Percentiles rank a stretch among this genome's conserved stretches.
These are phyloP conservation scores for Scarus forsteni DNA, from an alignment of 2,797 vertebrate species.

Conservation along the genomic window DNA sequence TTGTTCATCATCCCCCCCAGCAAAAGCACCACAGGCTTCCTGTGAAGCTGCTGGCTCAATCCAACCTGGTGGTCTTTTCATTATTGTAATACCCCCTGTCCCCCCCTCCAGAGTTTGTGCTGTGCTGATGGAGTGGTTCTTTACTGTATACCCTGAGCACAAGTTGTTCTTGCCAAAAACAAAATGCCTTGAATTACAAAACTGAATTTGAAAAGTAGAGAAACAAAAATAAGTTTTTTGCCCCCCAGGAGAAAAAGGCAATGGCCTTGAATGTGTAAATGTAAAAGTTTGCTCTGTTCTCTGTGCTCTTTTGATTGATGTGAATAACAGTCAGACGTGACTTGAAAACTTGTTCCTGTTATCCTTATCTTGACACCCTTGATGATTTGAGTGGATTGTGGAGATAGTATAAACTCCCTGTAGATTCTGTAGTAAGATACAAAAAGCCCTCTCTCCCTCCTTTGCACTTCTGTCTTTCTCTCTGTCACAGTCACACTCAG, in stretches of 20 bases:
- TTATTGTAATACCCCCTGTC: constrained; percentile 51
- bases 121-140: constrained; percentile 59
- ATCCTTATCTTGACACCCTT: constrained; percentile 46
- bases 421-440: constrained; percentile 25
- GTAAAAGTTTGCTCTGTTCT: background rate
- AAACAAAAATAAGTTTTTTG: constrained; percentile 23
- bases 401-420: constrained; percentile 46
- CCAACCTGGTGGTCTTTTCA: constrained; percentile 72
- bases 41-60: constrained; percentile 66
- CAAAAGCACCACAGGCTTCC: constrained; percentile 71
- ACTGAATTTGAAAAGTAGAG: constrained; percentile 35
- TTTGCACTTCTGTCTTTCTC: constrained; percentile 40
- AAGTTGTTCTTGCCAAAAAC: constrained; percentile 53
- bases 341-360: constrained; percentile 41
- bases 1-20: constrained; percentile 61
- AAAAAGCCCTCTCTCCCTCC: constrained; percentile 14
- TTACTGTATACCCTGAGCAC: constrained; percentile 40
- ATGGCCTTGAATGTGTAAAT: constrained; percentile 3
- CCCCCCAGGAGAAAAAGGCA: background rate
- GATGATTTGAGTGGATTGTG: constrained; percentile 49
- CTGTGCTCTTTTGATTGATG: constrained; percentile 16
- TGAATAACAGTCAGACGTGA: constrained; percentile 35
- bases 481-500: constrained; percentile 59
- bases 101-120: constrained; percentile 48
- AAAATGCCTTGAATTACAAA: constrained; percentile 10